Evolutionary conservation across 2,888 invertebrate species (phyloP).

Genomic region (Caenorhabditis sp.): DNA sequence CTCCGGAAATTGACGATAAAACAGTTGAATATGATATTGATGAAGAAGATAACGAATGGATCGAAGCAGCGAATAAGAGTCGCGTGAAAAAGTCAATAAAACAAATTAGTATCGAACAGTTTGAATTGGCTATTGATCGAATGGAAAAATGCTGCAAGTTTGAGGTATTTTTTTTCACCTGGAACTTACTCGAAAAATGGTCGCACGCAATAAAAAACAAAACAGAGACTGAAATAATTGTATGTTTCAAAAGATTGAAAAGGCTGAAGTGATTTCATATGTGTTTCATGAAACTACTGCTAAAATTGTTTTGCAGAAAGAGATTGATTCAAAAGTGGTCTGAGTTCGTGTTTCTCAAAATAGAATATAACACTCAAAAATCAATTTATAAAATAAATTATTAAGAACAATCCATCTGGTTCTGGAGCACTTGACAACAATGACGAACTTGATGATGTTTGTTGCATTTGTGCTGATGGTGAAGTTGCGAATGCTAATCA

Average conservation of each 20-base stretch:
- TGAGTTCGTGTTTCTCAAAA: no score
- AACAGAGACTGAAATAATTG: neutral
- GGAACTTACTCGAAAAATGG: neutral
- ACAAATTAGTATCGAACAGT: neutral
- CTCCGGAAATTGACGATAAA: neutral
- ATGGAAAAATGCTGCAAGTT: conserved; percentile 26
- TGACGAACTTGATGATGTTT: conserved; percentile 79
- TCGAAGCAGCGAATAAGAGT: conserved; percentile 4
- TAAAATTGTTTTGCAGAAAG: no score
- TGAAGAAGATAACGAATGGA: conserved; percentile 6
- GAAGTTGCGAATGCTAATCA: conserved; percentile 98
- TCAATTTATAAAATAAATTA: no score
- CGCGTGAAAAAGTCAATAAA: neutral
- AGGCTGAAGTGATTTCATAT: neutral
- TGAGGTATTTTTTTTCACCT: conserved; percentile 13
- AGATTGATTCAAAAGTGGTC: no score
- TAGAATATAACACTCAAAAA: no score
- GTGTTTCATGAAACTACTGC: neutral
- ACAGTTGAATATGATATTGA: conserved; percentile 9
- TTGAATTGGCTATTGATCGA: conserved; percentile 29
- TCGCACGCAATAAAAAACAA: neutral
- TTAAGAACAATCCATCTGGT: neutral
- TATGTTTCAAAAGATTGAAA: neutral
- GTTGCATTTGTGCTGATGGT: conserved; percentile 96
- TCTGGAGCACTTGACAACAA: conserved; percentile 10